A percentile compares a stretch with the other conserved stretches of the same genome.
Conservation (phyloP, 2,797 vertebrate genomes). For the Acipenser oxyrinchus region DNA sequence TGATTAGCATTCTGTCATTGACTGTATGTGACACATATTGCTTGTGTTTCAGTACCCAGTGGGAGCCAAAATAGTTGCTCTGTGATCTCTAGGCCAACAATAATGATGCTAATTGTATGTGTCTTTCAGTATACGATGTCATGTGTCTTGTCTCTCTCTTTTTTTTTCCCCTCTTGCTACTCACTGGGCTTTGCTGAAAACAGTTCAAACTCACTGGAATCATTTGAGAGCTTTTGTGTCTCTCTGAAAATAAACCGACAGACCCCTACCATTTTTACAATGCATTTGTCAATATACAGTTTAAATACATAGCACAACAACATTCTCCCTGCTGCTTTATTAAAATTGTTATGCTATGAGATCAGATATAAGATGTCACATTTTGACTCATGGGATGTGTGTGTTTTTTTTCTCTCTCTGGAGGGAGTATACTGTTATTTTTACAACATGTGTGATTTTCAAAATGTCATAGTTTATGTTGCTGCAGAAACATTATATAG, state of each 20-base stretch:
- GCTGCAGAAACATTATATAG: no score
- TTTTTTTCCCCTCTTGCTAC: constrained; percentile 22
- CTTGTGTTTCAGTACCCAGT: constrained; percentile 48
- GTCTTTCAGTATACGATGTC: constrained; percentile 50
- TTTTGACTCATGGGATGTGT: no score
- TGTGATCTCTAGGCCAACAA: constrained; percentile 56
- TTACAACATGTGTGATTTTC: no score
- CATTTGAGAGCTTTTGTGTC: constrained; percentile 28
- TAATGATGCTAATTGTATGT: constrained; percentile 64
- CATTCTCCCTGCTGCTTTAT: no score
- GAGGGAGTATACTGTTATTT: no score
- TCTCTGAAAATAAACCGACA: constrained; percentile 9
- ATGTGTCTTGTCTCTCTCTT: constrained; percentile 40
- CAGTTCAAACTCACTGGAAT: constrained; percentile 31
- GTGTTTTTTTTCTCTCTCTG: no score
- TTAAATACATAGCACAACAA: no score
- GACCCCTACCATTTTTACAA: no score
- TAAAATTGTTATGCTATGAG: no score
- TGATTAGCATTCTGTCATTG: constrained; percentile 39
- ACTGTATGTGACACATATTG: constrained; percentile 34
- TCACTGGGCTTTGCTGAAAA: constrained; percentile 32
- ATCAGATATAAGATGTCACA: no score
- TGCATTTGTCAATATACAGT: no score
- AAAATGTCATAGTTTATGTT: no score
- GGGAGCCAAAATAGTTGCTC: constrained; percentile 50